Percentiles rank a stretch among this genome's conserved stretches.
phyloP scores from a whole-genome alignment of 2,797 vertebrate species.

The Caiman crocodilus region DNA sequence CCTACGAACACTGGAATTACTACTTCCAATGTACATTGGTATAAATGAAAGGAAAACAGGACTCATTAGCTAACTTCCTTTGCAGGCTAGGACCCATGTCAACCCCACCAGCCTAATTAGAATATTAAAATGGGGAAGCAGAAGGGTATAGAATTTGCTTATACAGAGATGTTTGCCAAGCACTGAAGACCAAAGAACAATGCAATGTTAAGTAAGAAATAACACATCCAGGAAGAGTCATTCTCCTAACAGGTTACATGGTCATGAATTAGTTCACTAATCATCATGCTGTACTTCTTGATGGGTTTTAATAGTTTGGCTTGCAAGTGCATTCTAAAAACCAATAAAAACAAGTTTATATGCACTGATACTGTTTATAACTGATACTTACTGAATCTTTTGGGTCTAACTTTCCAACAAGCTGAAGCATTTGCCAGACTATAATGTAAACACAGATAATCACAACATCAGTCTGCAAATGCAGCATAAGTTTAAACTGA shows the following conservation, averaged over 20 bases:
- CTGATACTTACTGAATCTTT: background rate
- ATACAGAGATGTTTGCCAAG: background rate
- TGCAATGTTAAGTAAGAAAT: background rate
- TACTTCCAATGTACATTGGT: background rate
- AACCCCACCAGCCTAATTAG: background rate
- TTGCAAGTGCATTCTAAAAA: slow-evolving; percentile 2
- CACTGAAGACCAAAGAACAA: background rate
- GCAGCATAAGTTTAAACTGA: background rate
- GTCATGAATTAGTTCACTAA: background rate
- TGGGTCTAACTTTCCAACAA: background rate
- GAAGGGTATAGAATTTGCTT: background rate
- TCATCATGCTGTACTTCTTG: background rate
- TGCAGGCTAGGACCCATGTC: background rate
- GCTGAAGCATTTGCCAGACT: background rate
- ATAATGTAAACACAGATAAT: background rate
- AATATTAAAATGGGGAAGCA: background rate
- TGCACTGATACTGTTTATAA: background rate
- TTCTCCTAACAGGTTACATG: background rate
- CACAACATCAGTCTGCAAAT: background rate
- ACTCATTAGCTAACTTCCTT: background rate
- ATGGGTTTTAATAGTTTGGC: background rate
- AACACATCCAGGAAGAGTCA: background rate
- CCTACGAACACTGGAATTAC: background rate
- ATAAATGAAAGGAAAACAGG: background rate
- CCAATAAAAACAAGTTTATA: background rate